Evolutionary conservation across 2,888 invertebrate species (phyloP).

Genomic region (Nomada lathburiana): DNA sequence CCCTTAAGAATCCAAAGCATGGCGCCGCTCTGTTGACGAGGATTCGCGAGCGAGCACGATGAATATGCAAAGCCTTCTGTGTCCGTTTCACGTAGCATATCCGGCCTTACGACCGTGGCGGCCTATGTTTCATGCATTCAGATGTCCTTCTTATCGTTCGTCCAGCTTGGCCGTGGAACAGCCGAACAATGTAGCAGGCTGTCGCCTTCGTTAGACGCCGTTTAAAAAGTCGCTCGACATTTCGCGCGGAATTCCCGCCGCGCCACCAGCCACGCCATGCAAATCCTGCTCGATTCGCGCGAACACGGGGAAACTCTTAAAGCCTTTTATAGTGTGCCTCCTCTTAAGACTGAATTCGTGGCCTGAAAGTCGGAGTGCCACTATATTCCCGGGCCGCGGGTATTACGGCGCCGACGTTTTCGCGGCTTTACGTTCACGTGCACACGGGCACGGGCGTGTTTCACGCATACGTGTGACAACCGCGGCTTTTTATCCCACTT

Average conservation of each 20-base stretch:
- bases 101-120: slow-evolving; percentile 33
- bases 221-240: slow-evolving; percentile 75
- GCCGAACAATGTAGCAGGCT: slow-evolving; percentile 69
- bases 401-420: slow-evolving; percentile 60
- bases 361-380: slow-evolving; percentile 71
- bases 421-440: slow-evolving; percentile 51
- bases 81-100: slow-evolving; percentile 51
- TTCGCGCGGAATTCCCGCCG: slow-evolving; percentile 71
- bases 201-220: slow-evolving; percentile 74
- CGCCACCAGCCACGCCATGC: slow-evolving; percentile 68
- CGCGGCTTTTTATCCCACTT: slow-evolving; percentile 65
- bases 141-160: slow-evolving; percentile 76
- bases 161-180: slow-evolving; percentile 32
- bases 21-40: slow-evolving; percentile 57
- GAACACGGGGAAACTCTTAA: slow-evolving; percentile 73
- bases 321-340: slow-evolving; percentile 70
- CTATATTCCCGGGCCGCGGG: slow-evolving; percentile 57
- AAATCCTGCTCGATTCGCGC: slow-evolving; percentile 73
- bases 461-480: not conserved
- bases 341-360: slow-evolving; percentile 73
- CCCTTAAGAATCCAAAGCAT: slow-evolving; percentile 55
- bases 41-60: slow-evolving; percentile 63
- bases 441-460: not conserved
- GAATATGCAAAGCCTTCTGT: slow-evolving; percentile 77
- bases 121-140: slow-evolving; percentile 80